Base-by-base conservation (phyloP, 2,888 invertebrate genomes). In the Chironomus riparius region DNA sequence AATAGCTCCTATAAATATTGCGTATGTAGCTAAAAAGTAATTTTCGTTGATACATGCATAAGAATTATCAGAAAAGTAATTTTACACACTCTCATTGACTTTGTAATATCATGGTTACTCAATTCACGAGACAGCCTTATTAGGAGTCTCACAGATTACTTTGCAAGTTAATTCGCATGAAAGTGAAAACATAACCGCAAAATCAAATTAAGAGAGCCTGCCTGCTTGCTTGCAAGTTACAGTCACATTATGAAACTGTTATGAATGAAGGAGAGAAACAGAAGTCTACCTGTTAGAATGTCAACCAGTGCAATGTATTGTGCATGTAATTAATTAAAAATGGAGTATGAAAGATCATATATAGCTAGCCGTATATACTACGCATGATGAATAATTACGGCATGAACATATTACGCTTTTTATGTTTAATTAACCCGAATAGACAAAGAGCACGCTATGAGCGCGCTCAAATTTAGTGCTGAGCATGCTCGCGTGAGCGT, bases 361-460 rank as follows among this genome's bases (percentile, higher is more conserved):
- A 28, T 28, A 28, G 38, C 38, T 10, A 38, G 38, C 2, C 28
- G 4, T 50, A 50, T 15, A n/a, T 15, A 61, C 24, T 72, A 72
- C 72, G 72, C 72, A 72, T 24, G 72, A 61, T 72, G 62, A 61
- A 72, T 61, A 72, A 72, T 72, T 72, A 38, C 65, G 65, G 24
- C 15, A n/a, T 56, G 56, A 15, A 15, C n/a, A 13, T 65, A 65
- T 24, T 65, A 24, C 65, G 65, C 1, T 65, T 24, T 62, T 24
- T 65, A 65, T 65, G 21, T 24, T 65, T 65, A 65, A 65, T 65
- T 65, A n/a, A n/a, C n/a, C n/a, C n/a, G n/a, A n/a, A n/a, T n/a
- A n/a, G n/a, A n/a, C n/a, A n/a, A n/a, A n/a, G n/a, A n/a, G n/a
- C n/a, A n/a, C n/a, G n/a, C n/a, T n/a, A n/a, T n/a, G n/a, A n/a